A percentile compares a stretch with the other conserved stretches of the same genome.
These are phyloP conservation scores for Carposina sasakii DNA, from an alignment of 1,140 invertebrate species.

Conservation along the genomic window DNA sequence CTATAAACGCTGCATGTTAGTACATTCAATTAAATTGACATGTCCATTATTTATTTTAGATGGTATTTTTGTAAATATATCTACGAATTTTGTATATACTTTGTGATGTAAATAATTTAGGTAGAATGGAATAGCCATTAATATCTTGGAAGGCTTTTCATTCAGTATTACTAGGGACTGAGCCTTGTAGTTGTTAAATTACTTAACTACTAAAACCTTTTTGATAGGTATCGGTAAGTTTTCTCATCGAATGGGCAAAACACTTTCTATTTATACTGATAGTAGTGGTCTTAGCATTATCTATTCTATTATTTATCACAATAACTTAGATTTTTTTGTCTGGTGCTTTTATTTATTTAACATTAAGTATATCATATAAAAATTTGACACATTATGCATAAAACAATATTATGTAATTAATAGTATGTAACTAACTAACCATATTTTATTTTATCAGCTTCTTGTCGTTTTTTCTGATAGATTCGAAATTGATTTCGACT, in stretches of 20 bases:
- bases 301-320: conserved; percentile 6
- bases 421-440: no score
- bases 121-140: conserved; percentile 38
- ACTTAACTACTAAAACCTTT: conserved; percentile 22
- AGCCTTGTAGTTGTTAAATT: conserved; percentile 36
- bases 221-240: no score
- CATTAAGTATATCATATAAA: conserved; percentile 4
- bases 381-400: no score
- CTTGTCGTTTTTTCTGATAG: conserved; percentile 55
- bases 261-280: no score
- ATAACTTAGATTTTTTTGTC: not conserved
- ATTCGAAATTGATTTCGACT: conserved; percentile 70
- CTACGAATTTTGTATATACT: conserved; percentile 60
- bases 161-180: conserved; percentile 63
- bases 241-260: no score
- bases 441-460: conserved; percentile 5
- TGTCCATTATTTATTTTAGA: conserved; percentile 66
- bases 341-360: conserved; percentile 2
- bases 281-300: no score
- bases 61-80: conserved; percentile 51
- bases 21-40: conserved; percentile 60
- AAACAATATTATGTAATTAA: no score
- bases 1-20: conserved; percentile 35
- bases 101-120: conserved; percentile 60
- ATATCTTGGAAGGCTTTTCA: conserved; percentile 30